Evolutionary conservation across 2,113 vertebrate species (phyloP), one percentile per base, ranked within the genome.

Genomic region (Prinia subflava): DNA sequence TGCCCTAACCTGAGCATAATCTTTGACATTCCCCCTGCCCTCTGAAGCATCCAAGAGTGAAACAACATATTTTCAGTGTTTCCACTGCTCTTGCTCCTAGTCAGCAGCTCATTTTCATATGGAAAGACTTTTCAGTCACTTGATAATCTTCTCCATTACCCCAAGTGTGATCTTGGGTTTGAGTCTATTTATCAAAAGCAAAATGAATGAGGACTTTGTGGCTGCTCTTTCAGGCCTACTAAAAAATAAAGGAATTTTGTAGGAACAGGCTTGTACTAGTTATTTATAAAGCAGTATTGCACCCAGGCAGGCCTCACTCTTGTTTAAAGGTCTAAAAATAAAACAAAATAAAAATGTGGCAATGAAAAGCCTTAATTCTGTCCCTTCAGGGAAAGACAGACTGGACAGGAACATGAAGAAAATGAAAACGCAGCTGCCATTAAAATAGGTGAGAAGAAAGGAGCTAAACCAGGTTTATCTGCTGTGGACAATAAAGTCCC

Each of bases 61-160:
- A 63, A 73, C 3, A 41, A 57, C 0, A 0, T 19, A 41, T 68
- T 35, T 33, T 12, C 39, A 25, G 0, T 3, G 9, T 4, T 84
- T 52, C 76, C 44, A 44, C 4, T n/a, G n/a, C 27, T 60, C 55
- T 47, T 81, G 68, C 25, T 73, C 55, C 75, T 46, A 14, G 37
- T 57, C 28, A 28, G 6, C 39, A 82, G 44, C 42, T 76, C 50
- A 8, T 80, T 77, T 83, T 24, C 71, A 59, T 23, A 28, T 14
- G 33, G 30, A 31, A 84, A 50, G 60, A 22, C 9, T 79, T 73
- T 50, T n/a, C n/a, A 64, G 41, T 8, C 2, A 3, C n/a, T 25
- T 83, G 47, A 70, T 53, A n/a, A 87, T 62, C n/a, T 79, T n/a
- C 55, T 65, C 33, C 33, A 19, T 50, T 30, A 77, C 6, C 41